phyloP scores from a whole-genome alignment of 2,113 vertebrate species.

The Gavialis gangeticus region DNA sequence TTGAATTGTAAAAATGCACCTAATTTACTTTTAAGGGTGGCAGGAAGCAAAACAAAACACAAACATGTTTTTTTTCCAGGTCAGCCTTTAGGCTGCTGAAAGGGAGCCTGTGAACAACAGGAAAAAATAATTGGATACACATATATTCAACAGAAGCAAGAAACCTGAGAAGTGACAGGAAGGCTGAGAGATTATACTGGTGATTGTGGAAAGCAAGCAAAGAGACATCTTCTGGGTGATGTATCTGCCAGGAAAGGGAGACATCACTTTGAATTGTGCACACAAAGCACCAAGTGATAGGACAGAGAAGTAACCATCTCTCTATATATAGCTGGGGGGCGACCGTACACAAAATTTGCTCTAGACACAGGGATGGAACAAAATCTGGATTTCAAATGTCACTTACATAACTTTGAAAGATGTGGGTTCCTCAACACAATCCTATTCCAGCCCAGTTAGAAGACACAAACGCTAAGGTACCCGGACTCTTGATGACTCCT shows the following conservation, averaged over 20 bases:
- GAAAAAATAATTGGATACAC: not conserved
- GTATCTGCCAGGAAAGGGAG: not conserved
- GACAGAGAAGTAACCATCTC: fast-evolving
- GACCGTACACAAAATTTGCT: not conserved
- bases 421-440: too few relatives aligned
- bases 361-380: not conserved
- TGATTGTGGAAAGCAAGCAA: not conserved
- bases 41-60: not conserved
- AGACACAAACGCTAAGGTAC: too few relatives aligned
- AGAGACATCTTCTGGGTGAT: not conserved
- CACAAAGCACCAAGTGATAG: not conserved
- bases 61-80: not conserved
- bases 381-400: too few relatives aligned
- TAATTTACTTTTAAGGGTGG: not conserved
- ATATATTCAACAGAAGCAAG: not conserved
- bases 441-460: too few relatives aligned
- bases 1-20: not conserved
- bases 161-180: not conserved
- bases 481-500: too few relatives aligned
- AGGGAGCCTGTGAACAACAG: not conserved
- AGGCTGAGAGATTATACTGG: not conserved
- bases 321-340: fast-evolving
- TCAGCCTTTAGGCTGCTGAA: not conserved
- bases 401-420: too few relatives aligned
- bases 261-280: not conserved